Conservation (phyloP, 2,888 invertebrate genomes). For the Ypsolopha scabrella region DNA sequence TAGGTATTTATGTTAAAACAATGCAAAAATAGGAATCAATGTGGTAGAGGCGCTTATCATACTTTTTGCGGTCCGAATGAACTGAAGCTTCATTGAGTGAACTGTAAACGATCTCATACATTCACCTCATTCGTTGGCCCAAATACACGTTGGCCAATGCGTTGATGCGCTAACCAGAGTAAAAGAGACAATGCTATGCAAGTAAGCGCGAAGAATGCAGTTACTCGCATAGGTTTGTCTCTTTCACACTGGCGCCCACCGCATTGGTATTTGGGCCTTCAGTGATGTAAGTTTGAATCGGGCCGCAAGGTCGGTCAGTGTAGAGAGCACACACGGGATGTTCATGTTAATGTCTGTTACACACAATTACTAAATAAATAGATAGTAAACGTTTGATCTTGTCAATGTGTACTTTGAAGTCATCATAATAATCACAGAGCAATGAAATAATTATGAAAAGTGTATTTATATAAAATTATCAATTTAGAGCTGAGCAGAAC, state of each 20-base stretch:
- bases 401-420: slow-evolving; percentile 55
- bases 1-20: slow-evolving; percentile 55
- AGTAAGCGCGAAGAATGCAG: too few species aligned
- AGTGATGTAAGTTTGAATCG: too few species aligned
- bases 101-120: too few species aligned
- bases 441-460: slow-evolving; percentile 1
- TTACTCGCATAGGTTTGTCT: too few species aligned
- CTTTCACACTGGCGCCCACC: too few species aligned
- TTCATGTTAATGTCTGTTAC: slow-evolving; percentile 47
- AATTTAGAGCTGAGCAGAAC: too few species aligned
- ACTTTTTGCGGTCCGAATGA: slow-evolving; percentile 8
- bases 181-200: too few species aligned
- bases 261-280: too few species aligned
- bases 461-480: background rate
- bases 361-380: slow-evolving; percentile 12
- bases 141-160: too few species aligned
- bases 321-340: slow-evolving; percentile 50
- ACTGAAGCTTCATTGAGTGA: too few species aligned
- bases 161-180: too few species aligned
- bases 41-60: slow-evolving; percentile 55
- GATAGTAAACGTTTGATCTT: slow-evolving; percentile 47
- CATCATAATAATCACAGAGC: slow-evolving; percentile 28
- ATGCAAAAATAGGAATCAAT: slow-evolving; percentile 47
- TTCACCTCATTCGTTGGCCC: too few species aligned
- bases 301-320: slow-evolving; percentile 23